A percentile compares a stretch with the other conserved stretches of the same genome.
Evolutionary conservation across 2,888 invertebrate genomes (phyloP).

Genomic region (Labia minor): DNA sequence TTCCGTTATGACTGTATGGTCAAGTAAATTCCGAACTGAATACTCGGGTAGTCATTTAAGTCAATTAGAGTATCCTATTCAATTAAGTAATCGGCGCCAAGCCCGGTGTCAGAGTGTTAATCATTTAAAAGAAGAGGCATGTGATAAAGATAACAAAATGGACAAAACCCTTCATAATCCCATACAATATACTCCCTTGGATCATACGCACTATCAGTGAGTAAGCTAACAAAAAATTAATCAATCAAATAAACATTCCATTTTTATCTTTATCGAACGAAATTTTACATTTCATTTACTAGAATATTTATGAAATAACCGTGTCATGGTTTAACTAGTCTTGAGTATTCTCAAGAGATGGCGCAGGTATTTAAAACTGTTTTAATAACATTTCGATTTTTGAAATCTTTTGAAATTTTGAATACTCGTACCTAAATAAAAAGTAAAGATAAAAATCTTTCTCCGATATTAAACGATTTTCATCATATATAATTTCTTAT

Average conservation of each 20-base stretch:
- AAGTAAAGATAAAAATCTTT: too few relatives aligned
- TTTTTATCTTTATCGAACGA: too few relatives aligned
- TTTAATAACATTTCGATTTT: too few relatives aligned
- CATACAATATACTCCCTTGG: not conserved
- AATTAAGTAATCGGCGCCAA: not conserved
- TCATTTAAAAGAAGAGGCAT: not conserved
- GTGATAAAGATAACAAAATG: not conserved
- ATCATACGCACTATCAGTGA: not conserved
- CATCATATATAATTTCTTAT: too few relatives aligned
- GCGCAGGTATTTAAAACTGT: too few relatives aligned
- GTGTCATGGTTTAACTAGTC: too few relatives aligned
- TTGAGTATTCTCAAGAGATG: too few relatives aligned
- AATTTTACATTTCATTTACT: too few relatives aligned
- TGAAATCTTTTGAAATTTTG: too few relatives aligned
- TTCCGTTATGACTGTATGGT: not conserved
- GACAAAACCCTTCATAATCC: not conserved
- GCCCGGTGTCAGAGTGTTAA: not conserved
- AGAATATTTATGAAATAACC: too few relatives aligned
- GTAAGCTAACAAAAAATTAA: conserved; percentile 17
- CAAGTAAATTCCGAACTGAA: not conserved
- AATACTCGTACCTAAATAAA: too few relatives aligned
- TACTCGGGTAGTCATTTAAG: not conserved
- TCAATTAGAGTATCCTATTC: not conserved
- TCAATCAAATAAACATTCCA: not conserved
- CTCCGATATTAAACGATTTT: too few relatives aligned